Evolutionary conservation across 23 tunicate genomes (phyloP), one percentile per base, ranked within the genome.

Genomic region (Phallusia fumigata): DNA sequence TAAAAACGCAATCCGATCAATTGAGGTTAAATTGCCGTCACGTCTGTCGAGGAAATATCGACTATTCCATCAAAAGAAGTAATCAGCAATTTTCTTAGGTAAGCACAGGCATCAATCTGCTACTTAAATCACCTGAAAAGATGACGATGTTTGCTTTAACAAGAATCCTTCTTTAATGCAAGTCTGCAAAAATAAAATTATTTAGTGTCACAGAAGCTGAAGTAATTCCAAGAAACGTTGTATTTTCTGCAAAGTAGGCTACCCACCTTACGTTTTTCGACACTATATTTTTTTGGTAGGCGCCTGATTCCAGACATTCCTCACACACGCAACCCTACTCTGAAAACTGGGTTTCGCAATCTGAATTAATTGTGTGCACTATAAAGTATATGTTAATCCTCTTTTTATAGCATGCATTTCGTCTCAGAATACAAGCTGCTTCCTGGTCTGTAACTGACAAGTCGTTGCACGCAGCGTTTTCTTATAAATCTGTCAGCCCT

Each of bases 101-200:
- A 40, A 40, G 10, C 5, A 40, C 47, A n/a, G n/a, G n/a, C n/a
- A n/a, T n/a, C n/a, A 40, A 40, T 10, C 49, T 13, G 34, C 33
- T 47, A 69, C 15, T n/a, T 19, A 52, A 24, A 90, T 52, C 34
- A 94, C 98, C 86, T 94, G 98, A 79, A 94, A 94, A 8, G 98
- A 89, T 19, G 88, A 84, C 15, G 95, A 76, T 11, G 88, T 76
- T 45, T 88, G 98, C 36, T 90, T 92, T 65, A 89, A 73, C n/a
- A 94, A 65, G 64, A 78, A 89, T 73, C 98, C 98, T 65, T 94
- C 98, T 65, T 94, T 94, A 35, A 94, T 88, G 85, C 94, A 90
- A 30, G 81, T 88, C 98, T 94, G 94, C 19, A 58, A 58, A 58
- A 1, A 58, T 16, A 24, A 51, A 58, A 21, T 58, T 24, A 13